Conservation (phyloP, 2,888 invertebrate species). For the Thumatha senex region DNA sequence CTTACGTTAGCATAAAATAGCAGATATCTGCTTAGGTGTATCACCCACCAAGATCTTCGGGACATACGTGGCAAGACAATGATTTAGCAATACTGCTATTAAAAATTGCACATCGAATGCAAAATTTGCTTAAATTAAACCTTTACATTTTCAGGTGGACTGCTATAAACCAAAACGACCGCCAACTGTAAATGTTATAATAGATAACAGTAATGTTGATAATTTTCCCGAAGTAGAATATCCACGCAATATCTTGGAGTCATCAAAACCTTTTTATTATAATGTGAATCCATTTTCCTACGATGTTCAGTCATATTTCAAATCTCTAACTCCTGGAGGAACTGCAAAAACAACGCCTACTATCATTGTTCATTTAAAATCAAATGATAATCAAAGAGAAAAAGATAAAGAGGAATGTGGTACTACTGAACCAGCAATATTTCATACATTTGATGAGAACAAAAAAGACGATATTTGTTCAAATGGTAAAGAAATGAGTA, state of each 20-base stretch:
- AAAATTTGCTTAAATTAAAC: too few relatives aligned
- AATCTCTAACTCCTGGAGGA: conserved; percentile 15
- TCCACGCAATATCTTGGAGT: conserved; percentile 49
- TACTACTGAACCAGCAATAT: conserved; percentile 1
- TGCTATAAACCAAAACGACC: conserved; percentile 30
- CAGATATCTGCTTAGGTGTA: too few relatives aligned
- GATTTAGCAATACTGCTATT: too few relatives aligned
- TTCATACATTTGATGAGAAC: background rate
- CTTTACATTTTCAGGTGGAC: conserved; percentile 31
- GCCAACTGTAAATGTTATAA: conserved; percentile 26
- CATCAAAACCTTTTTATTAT: conserved; percentile 57
- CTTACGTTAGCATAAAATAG: too few relatives aligned
- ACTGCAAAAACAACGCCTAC: conserved; percentile 15
- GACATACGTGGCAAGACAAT: too few relatives aligned
- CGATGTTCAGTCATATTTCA: conserved; percentile 52
- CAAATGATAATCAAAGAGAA: conserved; percentile 7
- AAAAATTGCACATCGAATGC: too few relatives aligned
- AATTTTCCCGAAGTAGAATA: conserved; percentile 53
- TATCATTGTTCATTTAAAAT: conserved; percentile 10
- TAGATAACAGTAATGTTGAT: conserved; percentile 22
- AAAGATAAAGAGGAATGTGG: background rate
- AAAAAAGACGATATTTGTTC: conserved; percentile 6
- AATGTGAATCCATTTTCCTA: conserved; percentile 50
- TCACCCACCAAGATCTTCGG: too few relatives aligned
- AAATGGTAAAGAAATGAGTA: conserved; percentile 5